Base-by-base conservation (phyloP, 2,888 invertebrate genomes). In the Escarpia spicata region DNA sequence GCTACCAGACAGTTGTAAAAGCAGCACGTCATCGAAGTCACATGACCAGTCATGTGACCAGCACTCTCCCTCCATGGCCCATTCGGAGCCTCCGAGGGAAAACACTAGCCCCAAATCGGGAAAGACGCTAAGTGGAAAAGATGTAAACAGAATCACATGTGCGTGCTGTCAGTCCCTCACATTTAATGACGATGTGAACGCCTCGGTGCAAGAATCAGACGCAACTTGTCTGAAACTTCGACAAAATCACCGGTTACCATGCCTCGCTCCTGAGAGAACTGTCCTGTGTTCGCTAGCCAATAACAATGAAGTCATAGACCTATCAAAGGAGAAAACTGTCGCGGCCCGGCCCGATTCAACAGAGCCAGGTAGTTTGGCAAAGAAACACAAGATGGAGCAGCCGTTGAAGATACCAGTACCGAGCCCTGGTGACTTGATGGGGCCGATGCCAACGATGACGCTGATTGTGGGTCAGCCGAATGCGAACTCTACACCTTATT, bases 401-500 rank as follows among this genome's bases (percentile, higher is more conserved):
- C 26, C 75, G 26, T 75, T 75, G 75, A 75, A 75, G 75, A 75
- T 75, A 75, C 75, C 75, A 6, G 75, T 75, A 6, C 92, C 92
- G 45, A 89, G 92, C 26, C 89, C 92, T 26, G 31, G 89, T 26
- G 92, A 44, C 37, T 60, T 58, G 37, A 26, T 26, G 60, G 89
- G 75, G 15, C 45, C 92, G 31, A 90, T 44, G 37, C 52, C 91
- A 45, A 37, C 44, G 44, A 37, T 91, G 52, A 26, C 58, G 37
- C 92, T 60, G 43, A 26, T 52, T 8, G n/a, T 43, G 19, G 43
- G 43, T 4, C 89, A 43, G 45, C 91, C 91, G 15, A 45, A 44
- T 19, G 19, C 90, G n/a, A 45, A 52, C 43, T 26, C 45, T 26
- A 37, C 92, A 31, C 45, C 90, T 12, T 96, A 96, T 94, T 95